Evolutionary conservation across 2,888 invertebrate genomes (phyloP).

Genomic region (Neria commutata): DNA sequence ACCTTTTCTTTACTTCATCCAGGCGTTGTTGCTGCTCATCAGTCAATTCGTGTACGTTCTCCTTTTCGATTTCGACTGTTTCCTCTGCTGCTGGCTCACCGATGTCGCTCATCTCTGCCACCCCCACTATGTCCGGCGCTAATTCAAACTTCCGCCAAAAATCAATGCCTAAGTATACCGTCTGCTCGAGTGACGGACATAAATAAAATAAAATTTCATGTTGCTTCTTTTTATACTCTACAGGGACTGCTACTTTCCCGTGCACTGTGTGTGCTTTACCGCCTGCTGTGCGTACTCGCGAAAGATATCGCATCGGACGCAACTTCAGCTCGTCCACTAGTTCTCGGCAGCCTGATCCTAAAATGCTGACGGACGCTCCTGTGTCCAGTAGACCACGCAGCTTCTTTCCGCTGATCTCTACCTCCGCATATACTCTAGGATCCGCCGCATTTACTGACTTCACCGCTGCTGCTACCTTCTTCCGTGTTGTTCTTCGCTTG

Average conservation of each 20-base stretch:
- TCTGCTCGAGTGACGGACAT: slow-evolving; percentile 12
- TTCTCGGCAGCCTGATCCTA: slow-evolving; percentile 10
- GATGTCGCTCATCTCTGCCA: background rate
- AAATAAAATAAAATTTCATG: slow-evolving; percentile 6
- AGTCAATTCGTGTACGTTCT: background rate
- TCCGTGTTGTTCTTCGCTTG: too few relatives aligned
- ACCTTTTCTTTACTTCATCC: background rate
- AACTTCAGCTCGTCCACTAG: background rate
- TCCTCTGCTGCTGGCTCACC: background rate
- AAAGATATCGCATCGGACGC: background rate
- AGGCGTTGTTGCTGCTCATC: background rate
- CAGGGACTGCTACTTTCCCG: background rate
- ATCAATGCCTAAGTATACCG: slow-evolving; percentile 10
- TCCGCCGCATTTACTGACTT: background rate
- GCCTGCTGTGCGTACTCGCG: background rate
- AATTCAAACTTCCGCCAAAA: slow-evolving; percentile 10
- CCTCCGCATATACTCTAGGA: background rate
- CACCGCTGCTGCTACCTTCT: too few relatives aligned
- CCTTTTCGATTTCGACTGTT: background rate
- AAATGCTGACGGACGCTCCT: slow-evolving; percentile 14
- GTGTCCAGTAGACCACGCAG: slow-evolving; percentile 13
- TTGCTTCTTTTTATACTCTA: background rate
- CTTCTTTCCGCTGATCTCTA: background rate
- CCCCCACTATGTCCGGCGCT: background rate
- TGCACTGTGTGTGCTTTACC: background rate